Conservation (phyloP, 2,797 vertebrate genomes). For the Eidolon dupreanum region DNA sequence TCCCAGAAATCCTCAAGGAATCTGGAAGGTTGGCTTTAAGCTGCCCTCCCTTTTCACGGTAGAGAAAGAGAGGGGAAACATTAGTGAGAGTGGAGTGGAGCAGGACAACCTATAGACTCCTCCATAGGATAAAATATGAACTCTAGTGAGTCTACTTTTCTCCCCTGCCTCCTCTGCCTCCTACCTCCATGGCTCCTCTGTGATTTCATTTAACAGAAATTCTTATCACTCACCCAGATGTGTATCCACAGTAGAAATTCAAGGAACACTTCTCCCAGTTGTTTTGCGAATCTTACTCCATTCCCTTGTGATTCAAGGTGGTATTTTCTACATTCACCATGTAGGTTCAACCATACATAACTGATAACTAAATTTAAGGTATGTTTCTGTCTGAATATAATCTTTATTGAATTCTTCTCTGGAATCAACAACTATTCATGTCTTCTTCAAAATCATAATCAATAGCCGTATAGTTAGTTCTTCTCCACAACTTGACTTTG, state of each 20-base stretch:
- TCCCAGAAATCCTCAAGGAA: neutral
- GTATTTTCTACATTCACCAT: neutral
- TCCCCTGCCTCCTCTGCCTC: neutral
- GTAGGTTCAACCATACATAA: neutral
- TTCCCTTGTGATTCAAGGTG: neutral
- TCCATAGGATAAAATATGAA: neutral
- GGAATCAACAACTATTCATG: neutral
- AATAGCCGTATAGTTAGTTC: neutral
- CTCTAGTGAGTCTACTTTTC: neutral
- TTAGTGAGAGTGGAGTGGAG: neutral
- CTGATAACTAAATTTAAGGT: neutral
- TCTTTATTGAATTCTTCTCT: neutral
- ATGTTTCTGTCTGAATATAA: neutral
- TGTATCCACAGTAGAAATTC: neutral
- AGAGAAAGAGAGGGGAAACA: neutral
- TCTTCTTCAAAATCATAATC: neutral
- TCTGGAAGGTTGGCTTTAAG: neutral
- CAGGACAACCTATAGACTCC: accelerated
- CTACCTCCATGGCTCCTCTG: neutral
- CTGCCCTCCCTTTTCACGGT: neutral
- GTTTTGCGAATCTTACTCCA: neutral
- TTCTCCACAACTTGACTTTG: neutral
- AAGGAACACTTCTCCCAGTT: neutral
- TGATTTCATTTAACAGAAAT: neutral
- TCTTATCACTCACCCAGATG: neutral